Evolutionary conservation across 2,113 vertebrate species (phyloP).

Genomic region (Oreochromis niloticus): DNA sequence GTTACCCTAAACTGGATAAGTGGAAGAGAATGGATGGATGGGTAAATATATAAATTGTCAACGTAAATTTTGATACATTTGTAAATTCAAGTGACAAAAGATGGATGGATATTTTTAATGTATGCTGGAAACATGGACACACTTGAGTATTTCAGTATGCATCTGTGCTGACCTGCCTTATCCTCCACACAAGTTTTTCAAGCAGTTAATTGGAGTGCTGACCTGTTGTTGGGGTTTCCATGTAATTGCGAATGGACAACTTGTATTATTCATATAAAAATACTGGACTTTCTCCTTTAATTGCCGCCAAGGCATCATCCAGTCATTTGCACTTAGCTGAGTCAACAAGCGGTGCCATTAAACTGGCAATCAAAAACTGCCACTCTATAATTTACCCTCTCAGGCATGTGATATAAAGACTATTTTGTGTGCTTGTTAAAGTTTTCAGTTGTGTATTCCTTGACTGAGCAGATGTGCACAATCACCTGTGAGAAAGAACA

Average conservation of each 20-base stretch:
- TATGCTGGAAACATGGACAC: rapidly evolving
- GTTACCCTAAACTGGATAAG: background rate
- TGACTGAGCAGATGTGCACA: background rate
- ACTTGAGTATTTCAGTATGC: background rate
- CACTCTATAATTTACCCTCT: background rate
- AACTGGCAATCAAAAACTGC: background rate
- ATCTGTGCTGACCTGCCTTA: background rate
- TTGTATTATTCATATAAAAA: background rate
- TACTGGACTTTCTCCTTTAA: background rate
- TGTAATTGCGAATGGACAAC: background rate
- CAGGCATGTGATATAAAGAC: background rate
- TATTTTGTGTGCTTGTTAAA: background rate
- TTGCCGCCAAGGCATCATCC: background rate
- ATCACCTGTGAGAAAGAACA: background rate
- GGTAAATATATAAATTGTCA: background rate
- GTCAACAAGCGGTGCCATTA: background rate
- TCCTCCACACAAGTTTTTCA: rapidly evolving
- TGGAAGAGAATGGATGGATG: background rate
- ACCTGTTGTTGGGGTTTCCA: background rate
- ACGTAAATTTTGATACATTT: rapidly evolving
- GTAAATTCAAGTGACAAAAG: background rate
- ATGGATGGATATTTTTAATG: background rate
- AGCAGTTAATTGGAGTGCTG: background rate
- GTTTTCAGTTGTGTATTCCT: background rate
- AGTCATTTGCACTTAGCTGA: background rate